Conservation (phyloP, 2,113 vertebrate genomes). For the Dipodomys merriami region DNA sequence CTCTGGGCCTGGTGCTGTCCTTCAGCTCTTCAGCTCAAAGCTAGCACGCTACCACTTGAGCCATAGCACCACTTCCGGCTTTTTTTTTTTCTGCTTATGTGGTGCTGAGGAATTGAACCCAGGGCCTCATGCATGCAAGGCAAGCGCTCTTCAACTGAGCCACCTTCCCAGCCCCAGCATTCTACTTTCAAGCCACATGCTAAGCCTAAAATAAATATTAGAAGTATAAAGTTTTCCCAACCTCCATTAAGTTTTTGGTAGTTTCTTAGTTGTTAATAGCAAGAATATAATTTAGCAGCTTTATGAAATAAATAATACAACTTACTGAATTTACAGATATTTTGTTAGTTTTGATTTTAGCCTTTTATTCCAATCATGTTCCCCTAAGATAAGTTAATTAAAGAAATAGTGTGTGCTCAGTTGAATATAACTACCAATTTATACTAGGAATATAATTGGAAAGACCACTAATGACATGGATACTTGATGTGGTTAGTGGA, state of each 20-base stretch:
- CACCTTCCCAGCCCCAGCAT: too few relatives aligned
- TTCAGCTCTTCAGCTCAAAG: too few relatives aligned
- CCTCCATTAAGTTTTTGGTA: neutral
- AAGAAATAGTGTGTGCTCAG: conserved; percentile 43
- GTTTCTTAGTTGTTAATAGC: conserved; percentile 38
- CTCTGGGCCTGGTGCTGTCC: too few relatives aligned
- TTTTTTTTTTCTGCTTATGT: too few relatives aligned
- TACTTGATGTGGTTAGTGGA: conserved; percentile 15
- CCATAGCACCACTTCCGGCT: too few relatives aligned
- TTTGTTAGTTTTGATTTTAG: conserved; percentile 54
- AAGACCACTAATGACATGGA: conserved; percentile 19
- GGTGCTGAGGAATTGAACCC: too few relatives aligned
- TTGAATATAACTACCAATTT: neutral
- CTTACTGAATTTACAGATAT: neutral
- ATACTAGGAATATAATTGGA: conserved; percentile 28
- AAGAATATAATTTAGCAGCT: conserved; percentile 40
- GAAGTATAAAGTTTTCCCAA: neutral
- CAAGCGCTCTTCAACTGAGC: too few relatives aligned
- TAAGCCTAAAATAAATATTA: conserved; percentile 45
- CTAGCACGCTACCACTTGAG: too few relatives aligned
- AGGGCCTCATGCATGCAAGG: too few relatives aligned
- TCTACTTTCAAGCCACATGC: neutral
- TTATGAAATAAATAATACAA: neutral
- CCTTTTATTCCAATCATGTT: conserved; percentile 47
- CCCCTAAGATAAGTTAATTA: conserved; percentile 22